phyloP scores from a whole-genome alignment of 2,113 vertebrate species.

The Macrotus californicus region DNA sequence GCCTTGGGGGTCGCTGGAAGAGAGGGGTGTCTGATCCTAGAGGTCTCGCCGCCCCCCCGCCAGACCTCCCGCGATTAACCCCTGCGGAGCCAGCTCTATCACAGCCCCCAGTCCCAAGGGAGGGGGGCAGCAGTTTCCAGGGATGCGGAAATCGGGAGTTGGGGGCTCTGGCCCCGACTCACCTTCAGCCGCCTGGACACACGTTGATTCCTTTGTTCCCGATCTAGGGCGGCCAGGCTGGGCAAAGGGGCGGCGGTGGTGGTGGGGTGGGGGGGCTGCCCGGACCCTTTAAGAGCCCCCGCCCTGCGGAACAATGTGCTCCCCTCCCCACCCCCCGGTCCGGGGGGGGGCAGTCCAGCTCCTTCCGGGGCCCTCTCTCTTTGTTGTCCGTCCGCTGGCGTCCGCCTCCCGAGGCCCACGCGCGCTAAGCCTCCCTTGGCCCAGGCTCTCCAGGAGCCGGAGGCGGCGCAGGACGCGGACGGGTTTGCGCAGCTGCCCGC shows the following conservation, averaged over 20 bases:
- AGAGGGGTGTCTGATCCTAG: background rate
- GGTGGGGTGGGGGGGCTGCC: background rate
- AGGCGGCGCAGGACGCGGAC: slow-evolving; percentile 35
- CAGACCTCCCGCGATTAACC: slow-evolving; percentile 40
- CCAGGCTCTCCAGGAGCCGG: background rate
- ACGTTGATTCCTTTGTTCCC: slow-evolving; percentile 62
- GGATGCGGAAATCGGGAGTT: slow-evolving; percentile 9
- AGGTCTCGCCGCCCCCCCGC: background rate
- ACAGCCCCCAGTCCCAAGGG: background rate
- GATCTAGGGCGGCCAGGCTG: slow-evolving; percentile 10
- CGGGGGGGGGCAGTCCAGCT: slow-evolving; percentile 24
- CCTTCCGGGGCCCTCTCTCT: slow-evolving; percentile 59
- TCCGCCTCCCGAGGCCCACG: slow-evolving; percentile 32
- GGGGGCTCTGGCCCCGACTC: slow-evolving; percentile 45
- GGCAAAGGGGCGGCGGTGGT: background rate
- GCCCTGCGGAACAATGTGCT: slow-evolving; percentile 59
- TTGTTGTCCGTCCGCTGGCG: slow-evolving; percentile 55
- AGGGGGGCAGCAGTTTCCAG: background rate
- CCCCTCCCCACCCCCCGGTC: slow-evolving; percentile 44
- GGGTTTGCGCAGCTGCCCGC: slow-evolving; percentile 17
- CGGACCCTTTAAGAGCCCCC: slow-evolving; percentile 65
- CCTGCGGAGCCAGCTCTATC: slow-evolving; percentile 21
- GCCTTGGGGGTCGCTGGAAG: background rate
- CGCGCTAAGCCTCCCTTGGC: slow-evolving; percentile 17
- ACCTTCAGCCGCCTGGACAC: slow-evolving; percentile 52